Percentiles rank a stretch among this genome's conserved stretches.
Evolutionary conservation across 2,888 invertebrate genomes (phyloP).

Genomic region (Ochropacha duplaris): DNA sequence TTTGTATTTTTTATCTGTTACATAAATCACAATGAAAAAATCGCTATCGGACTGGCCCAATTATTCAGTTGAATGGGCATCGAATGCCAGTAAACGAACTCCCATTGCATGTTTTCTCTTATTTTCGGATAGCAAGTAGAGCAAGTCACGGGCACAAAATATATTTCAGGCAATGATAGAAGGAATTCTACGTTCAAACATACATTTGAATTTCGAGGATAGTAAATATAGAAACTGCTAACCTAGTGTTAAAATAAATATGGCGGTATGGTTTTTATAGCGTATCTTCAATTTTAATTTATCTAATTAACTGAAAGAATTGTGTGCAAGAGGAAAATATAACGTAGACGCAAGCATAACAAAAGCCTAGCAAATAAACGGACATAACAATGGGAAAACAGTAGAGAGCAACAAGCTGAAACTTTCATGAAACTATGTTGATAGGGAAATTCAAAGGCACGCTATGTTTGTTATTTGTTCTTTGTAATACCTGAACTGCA

Average conservation of each 20-base stretch:
- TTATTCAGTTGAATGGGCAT: slow-evolving; percentile 37
- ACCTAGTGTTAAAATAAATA: too few relatives aligned
- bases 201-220: not conserved
- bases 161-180: not conserved
- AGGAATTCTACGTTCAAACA: not conserved
- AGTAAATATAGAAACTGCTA: not conserved
- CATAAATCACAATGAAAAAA: slow-evolving; percentile 8
- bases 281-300: not conserved
- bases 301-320: not conserved
- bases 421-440: slow-evolving; percentile 44
- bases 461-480: slow-evolving; percentile 29
- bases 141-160: slow-evolving; percentile 13
- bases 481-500: slow-evolving; percentile 11
- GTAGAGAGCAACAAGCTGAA: slow-evolving; percentile 42
- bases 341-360: slow-evolving; percentile 9
- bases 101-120: slow-evolving; percentile 18
- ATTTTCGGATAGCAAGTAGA: slow-evolving; percentile 21
- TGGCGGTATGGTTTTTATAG: too few relatives aligned
- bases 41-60: slow-evolving; percentile 16
- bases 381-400: slow-evolving; percentile 32
- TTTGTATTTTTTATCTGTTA: not conserved
- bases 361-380: slow-evolving; percentile 19
- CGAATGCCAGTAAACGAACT: slow-evolving; percentile 29
- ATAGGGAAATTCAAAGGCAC: slow-evolving; percentile 35
- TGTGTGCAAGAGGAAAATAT: not conserved